phyloP scores from a whole-genome alignment of 2,888 invertebrate genomes.

The Drosophila kuntzei region DNA sequence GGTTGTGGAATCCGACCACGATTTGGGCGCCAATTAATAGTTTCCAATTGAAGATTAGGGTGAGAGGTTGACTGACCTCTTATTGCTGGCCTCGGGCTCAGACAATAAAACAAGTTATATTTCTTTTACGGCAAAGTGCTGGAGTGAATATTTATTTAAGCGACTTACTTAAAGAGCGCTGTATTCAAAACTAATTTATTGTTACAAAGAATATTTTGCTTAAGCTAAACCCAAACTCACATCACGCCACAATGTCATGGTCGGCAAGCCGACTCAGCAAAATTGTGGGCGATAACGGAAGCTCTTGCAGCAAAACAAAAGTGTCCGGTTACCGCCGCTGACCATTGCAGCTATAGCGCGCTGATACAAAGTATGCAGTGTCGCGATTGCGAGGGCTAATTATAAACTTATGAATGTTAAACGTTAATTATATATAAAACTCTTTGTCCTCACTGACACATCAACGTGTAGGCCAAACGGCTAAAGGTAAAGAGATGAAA shows the following conservation, averaged over 20 bases:
- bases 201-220: neutral
- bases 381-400: too few species aligned
- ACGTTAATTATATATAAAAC: too few species aligned
- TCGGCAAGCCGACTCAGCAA: conserved; percentile 8
- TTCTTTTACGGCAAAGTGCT: conserved; percentile 1
- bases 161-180: neutral
- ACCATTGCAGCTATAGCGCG: conserved; percentile 1
- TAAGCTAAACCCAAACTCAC: conserved; percentile 1
- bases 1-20: too few species aligned
- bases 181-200: neutral
- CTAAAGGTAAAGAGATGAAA: too few species aligned
- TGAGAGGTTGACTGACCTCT: neutral
- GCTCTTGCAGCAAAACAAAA: conserved; percentile 6
- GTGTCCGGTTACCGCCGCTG: conserved; percentile 4
- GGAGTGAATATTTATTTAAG: conserved; percentile 1
- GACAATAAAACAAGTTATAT: neutral
- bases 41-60: conserved; percentile 1
- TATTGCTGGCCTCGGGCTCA: conserved; percentile 6
- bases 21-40: too few species aligned
- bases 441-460: too few species aligned
- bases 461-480: too few species aligned
- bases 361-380: too few species aligned
- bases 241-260: conserved; percentile 1
- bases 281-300: conserved; percentile 9
- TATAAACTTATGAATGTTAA: too few species aligned